Conservation (phyloP, 2,888 invertebrate genomes). For the Ophraella communa region DNA sequence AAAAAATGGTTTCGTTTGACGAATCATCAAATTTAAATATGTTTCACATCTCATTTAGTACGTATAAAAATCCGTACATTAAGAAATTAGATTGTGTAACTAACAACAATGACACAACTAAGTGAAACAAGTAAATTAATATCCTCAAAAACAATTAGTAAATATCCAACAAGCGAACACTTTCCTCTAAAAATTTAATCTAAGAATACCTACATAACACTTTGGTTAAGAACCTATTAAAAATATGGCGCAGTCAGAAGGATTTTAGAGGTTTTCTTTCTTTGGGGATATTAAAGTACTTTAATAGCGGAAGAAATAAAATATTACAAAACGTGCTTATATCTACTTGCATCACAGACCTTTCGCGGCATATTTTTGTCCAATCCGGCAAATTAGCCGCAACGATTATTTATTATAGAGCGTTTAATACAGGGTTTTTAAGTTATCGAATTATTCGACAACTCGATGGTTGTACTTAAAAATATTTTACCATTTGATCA, state of each 20-base stretch:
- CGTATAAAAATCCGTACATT: slow-evolving; percentile 5
- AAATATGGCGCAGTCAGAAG: not conserved
- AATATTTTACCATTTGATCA: not conserved
- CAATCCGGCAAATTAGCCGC: slow-evolving; percentile 46
- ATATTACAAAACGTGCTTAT: slow-evolving; percentile 48
- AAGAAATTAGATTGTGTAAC: slow-evolving; percentile 29
- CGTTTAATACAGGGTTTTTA: slow-evolving; percentile 1
- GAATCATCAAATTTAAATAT: not conserved
- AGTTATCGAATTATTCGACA: not conserved
- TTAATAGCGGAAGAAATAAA: slow-evolving; percentile 35
- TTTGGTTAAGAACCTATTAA: not conserved
- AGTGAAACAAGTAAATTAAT: slow-evolving; percentile 10
- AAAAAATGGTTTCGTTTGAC: too few relatives aligned
- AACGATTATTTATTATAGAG: slow-evolving; percentile 23
- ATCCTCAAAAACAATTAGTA: not conserved
- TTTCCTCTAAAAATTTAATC: not conserved
- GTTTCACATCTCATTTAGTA: not conserved
- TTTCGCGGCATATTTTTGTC: slow-evolving; percentile 48
- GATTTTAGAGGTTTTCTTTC: not conserved
- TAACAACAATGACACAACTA: slow-evolving; percentile 51
- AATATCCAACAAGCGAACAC: not conserved
- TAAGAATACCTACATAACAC: not conserved
- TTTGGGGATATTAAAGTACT: not conserved
- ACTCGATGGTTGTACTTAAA: not conserved
- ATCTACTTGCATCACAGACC: slow-evolving; percentile 55